phyloP scores from a whole-genome alignment of 2,113 vertebrate species.

The Strigops habroptila region DNA sequence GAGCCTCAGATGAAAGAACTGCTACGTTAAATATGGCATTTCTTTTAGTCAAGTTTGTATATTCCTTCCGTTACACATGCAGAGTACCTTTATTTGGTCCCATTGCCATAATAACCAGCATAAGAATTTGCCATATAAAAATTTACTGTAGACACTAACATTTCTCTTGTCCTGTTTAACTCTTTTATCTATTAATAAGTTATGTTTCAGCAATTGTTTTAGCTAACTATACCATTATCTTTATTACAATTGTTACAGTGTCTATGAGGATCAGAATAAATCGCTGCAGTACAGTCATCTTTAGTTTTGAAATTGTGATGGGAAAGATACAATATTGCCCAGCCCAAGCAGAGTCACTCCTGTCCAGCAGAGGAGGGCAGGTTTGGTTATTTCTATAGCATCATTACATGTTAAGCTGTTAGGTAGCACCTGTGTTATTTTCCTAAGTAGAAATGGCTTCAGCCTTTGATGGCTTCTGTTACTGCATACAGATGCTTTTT shows the following conservation, averaged over 20 bases:
- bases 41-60: conserved; percentile 49
- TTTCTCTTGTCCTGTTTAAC: background rate
- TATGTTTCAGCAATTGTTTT: conserved; percentile 11
- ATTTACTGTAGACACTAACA: background rate
- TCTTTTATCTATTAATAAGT: conserved; percentile 44
- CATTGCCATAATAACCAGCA: background rate
- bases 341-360: background rate
- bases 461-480: background rate
- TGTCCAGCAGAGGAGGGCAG: background rate
- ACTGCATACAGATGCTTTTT: background rate
- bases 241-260: background rate
- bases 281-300: background rate
- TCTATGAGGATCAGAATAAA: background rate
- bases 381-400: background rate
- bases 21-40: conserved; percentile 15
- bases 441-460: background rate
- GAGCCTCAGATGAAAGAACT: background rate
- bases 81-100: background rate
- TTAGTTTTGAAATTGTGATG: conserved; percentile 5
- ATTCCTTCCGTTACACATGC: conserved; percentile 1
- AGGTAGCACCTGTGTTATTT: background rate
- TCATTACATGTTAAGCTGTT: background rate
- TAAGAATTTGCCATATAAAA: background rate
- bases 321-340: background rate
- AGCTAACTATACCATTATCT: background rate